Evolutionary conservation across 2,888 invertebrate genomes (phyloP), one percentile per base, ranked within the genome.

Genomic region (Drosophila imparisetae): DNA sequence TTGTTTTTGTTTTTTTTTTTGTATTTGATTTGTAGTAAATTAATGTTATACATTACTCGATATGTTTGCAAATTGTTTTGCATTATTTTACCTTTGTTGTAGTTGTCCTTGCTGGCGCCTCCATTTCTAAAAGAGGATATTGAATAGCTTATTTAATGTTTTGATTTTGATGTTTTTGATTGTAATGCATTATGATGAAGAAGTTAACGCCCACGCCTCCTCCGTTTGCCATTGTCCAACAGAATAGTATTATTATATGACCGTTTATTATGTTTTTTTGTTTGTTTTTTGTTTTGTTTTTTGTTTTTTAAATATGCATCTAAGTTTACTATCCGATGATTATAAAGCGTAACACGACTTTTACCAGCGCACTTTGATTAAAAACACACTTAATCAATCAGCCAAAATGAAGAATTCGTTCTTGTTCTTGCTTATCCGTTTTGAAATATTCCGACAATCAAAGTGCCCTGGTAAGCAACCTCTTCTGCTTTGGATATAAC

Each of bases 61-160:
- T 86, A 79, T 85, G 75, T 80, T 80, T 83, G 92, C 92, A 91
- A 89, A 85, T 85, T 87, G 78, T 84, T 83, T 91, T 92, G 92
- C 91, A 92, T 86, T 90, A 91, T 90, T 92, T 97, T 97, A 97
- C 97, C 97, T 97, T 97, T 97, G 95, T 96, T 97, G 97, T 95
- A 97, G 97, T 97, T 97, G 96, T 97, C 97, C 96, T 96, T 96
- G 95, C 96, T 96, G 96, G 96, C 96, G 96, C 97, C 96, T 96
- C 97, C 97, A 95, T 95, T 95, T 96, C 97, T 93, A 93, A 92
- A 93, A 93, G 91, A 93, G 93, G 93, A 92, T 90, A 92, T 92
- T 91, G 91, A 92, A 92, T 89, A 86, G 90, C 91, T 92, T 91
- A 91, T 92, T 92, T 92, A 92, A 91, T 92, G 90, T 83, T 78